phyloP scores from a whole-genome alignment of 2,888 invertebrate species.

The Calameuta idolon region DNA sequence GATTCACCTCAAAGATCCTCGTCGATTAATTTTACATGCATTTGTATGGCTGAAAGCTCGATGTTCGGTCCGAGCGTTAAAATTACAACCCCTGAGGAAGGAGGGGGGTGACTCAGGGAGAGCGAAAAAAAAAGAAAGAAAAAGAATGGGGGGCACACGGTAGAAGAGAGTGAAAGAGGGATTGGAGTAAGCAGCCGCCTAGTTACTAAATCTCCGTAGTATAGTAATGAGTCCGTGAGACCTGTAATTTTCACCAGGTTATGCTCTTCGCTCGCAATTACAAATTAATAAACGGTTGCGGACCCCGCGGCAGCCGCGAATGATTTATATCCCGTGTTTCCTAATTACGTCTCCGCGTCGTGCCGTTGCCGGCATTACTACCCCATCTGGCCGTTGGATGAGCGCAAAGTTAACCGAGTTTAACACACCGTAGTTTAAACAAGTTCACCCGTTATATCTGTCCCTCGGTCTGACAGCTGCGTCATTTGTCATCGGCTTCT shows the following conservation, averaged over 20 bases:
- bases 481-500: constrained; percentile 42
- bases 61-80: not conserved
- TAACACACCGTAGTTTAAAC: constrained; percentile 26
- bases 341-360: constrained; percentile 42
- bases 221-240: constrained; percentile 50
- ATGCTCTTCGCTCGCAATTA: constrained; percentile 51
- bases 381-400: not conserved
- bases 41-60: not conserved
- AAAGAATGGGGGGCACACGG: not conserved
- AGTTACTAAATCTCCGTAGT: constrained; percentile 52
- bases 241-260: constrained; percentile 56
- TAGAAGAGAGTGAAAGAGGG: not conserved
- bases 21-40: not conserved
- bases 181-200: constrained; percentile 12
- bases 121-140: constrained; percentile 34
- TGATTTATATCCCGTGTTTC: constrained; percentile 55
- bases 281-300: constrained; percentile 59
- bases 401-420: constrained; percentile 5
- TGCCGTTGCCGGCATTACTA: constrained; percentile 2
- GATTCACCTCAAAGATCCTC: no score
- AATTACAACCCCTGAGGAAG: not conserved
- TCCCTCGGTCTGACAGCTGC: constrained; percentile 30
- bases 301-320: constrained; percentile 22
- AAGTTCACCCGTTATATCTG: constrained; percentile 24
- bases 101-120: not conserved